Conservation (phyloP, 2,888 invertebrate genomes). For the Therioaphis trifolii region DNA sequence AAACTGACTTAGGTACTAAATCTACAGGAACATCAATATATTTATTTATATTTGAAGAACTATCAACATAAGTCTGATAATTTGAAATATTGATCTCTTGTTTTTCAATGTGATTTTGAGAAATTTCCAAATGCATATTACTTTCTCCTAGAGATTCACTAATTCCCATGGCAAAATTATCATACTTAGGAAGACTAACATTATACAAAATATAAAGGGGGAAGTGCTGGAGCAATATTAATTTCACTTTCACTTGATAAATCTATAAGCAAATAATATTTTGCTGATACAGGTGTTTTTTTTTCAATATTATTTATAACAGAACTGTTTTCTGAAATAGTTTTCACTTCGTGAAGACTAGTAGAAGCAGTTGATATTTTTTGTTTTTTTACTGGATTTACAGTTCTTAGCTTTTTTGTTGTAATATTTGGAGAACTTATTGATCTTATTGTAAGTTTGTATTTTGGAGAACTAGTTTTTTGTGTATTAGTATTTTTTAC, state of each 20-base stretch:
- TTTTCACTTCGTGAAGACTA: background rate
- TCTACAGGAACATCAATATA: no score
- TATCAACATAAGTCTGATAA: background rate
- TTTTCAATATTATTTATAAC: background rate
- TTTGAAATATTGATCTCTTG: background rate
- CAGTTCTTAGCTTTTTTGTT: background rate
- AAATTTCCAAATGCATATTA: background rate
- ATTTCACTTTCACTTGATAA: slow-evolving; percentile 7
- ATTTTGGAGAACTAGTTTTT: slow-evolving; percentile 31
- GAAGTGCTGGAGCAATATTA: background rate
- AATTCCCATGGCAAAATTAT: slow-evolving; percentile 12
- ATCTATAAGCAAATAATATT: slow-evolving; percentile 26
- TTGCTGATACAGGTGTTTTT: background rate
- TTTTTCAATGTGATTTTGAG: background rate
- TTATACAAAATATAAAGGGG: background rate
- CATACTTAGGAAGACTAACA: background rate
- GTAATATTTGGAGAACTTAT: background rate
- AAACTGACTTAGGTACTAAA: no score
- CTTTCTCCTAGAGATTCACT: background rate
- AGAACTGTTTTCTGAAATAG: background rate
- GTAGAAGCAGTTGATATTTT: background rate
- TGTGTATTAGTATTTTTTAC: background rate
- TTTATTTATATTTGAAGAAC: no score
- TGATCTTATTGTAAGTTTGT: background rate
- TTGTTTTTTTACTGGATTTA: background rate